Conservation (phyloP, 2,113 vertebrate genomes). For the Nothoprocta pentlandii region DNA sequence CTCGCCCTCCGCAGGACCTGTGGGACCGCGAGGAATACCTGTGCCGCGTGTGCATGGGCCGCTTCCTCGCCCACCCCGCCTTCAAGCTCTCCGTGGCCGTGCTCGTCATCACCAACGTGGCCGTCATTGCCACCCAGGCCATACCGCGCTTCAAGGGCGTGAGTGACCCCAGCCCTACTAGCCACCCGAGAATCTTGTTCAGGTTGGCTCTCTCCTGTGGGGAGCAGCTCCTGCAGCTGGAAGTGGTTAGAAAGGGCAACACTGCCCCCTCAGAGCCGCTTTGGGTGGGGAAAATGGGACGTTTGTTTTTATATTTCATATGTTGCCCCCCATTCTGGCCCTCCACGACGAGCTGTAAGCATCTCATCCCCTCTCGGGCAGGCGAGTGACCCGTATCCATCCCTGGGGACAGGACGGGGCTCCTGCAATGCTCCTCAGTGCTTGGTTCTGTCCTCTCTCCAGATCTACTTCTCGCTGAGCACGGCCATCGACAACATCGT, state of each 20-base stretch:
- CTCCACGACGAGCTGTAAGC: no score
- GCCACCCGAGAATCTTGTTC: neutral
- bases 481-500: conserved; percentile 40
- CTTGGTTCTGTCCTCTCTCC: neutral
- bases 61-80: conserved; percentile 17
- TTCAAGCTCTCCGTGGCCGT: conserved; percentile 12
- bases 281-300: no score
- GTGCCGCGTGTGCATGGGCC: conserved; percentile 9
- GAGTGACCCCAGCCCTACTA: neutral
- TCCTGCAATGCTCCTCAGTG: neutral
- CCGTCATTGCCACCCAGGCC: neutral
- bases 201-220: no score
- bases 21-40: conserved; percentile 63
- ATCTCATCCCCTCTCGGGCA: neutral
- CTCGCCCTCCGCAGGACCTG: conserved; percentile 11
- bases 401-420: no score
- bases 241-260: no score
- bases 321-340: neutral
- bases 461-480: conserved; percentile 58
- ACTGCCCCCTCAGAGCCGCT: no score
- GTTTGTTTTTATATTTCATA: neutral
- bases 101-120: conserved; percentile 15
- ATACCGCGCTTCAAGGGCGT: neutral
- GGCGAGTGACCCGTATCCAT: no score
- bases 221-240: no score